Conservation (phyloP, 1,140 invertebrate genomes). For the Drosophila burlai region DNA sequence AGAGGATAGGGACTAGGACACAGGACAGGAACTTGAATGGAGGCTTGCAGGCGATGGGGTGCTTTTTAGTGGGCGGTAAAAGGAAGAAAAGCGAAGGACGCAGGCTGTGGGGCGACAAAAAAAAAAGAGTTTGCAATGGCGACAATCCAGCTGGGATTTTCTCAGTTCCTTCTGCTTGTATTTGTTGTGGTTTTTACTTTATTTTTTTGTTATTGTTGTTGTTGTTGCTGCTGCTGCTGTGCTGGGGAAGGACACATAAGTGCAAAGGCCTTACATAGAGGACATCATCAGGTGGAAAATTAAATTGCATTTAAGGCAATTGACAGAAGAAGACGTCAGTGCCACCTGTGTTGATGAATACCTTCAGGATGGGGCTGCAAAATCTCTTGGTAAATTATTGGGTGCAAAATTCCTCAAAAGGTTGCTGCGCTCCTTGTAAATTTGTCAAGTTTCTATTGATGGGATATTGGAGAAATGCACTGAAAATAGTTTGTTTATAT, state of each 20-base stretch:
- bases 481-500: not conserved
- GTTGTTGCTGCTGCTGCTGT: constrained; percentile 11
- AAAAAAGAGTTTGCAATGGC: constrained; percentile 32
- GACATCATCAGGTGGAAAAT: constrained; percentile 64
- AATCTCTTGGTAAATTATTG: constrained; percentile 35
- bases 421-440: not conserved
- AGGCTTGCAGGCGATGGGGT: constrained; percentile 8
- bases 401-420: constrained; percentile 15
- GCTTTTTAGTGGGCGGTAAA: constrained; percentile 37
- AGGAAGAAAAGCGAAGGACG: constrained; percentile 42
- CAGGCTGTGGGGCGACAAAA: constrained; percentile 30
- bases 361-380: not conserved
- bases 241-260: constrained; percentile 26
- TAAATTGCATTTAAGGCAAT: constrained; percentile 66
- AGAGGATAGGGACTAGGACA: constrained; percentile 31
- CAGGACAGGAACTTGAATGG: constrained; percentile 40
- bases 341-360: constrained; percentile 37
- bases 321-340: constrained; percentile 42
- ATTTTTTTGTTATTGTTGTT: constrained; percentile 20
- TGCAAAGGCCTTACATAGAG: constrained; percentile 41
- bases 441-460: constrained; percentile 26
- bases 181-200: constrained; percentile 25
- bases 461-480: not conserved
- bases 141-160: constrained; percentile 71
- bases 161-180: constrained; percentile 27